Base-by-base conservation (phyloP, 2,888 invertebrate species). In the Ichneumon xanthorius region DNA sequence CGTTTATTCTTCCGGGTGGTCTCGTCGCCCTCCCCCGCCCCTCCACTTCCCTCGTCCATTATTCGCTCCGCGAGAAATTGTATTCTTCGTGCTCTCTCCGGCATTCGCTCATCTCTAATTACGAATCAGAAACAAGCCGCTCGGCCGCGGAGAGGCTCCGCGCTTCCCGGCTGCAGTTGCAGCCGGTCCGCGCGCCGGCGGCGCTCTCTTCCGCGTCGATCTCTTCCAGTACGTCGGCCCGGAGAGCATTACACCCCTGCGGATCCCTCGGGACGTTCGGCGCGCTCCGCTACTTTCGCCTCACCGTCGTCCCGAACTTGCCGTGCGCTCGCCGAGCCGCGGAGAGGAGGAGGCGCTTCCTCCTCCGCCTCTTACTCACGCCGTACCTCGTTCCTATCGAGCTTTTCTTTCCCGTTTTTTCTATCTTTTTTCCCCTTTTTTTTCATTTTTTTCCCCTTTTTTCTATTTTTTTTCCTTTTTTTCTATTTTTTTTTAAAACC, bases 21-120 rank as follows among this genome's bases (percentile, higher is more conserved):
- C 88, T 89, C 84, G n/a, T n/a, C 50, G 14, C 4, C 5, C 61
- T 6, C 61, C 26, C 58, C 0, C 53, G 6, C 53, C n/a, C 84
- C 83, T 61, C 2, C 45, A 40, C 88, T 88, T 88, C 88, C 4
- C 4, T 0, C 86, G 82, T 88, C 89, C 85, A 89, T 90, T 90
- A 88, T 87, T 89, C 89, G 89, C 88, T 88, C 86, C 88, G 87
- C 78, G 86, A 89, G 89, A 91, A 91, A 90, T 61, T 88, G 87
- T 90, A 91, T 90, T 91, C 89, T 88, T 86, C 82, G 71, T 86
- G 84, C 84, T 88, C 89, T 87, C 88, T 86, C 87, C 86, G 87
- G 87, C 86, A 88, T 61, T 90, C 88, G 88, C 90, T 92, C 92
- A 91, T 90, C 92, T 92, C 92, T 93, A 93, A 93, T 93, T 93